Percentiles rank a stretch among this genome's conserved stretches.
Conservation (phyloP, 2,888 invertebrate genomes). For the Eristalinus aeneus region DNA sequence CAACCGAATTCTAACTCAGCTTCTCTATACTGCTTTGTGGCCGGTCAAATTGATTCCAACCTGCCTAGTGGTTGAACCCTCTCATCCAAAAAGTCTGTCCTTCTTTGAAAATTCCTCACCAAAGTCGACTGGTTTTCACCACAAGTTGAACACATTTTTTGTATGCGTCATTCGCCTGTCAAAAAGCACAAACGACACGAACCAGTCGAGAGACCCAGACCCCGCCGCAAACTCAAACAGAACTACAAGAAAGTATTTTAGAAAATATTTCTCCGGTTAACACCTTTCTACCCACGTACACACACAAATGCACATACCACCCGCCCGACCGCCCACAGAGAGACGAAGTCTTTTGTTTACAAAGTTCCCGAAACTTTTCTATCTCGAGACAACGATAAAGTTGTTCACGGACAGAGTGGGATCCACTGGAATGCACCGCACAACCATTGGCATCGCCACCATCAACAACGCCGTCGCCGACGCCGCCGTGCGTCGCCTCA, state of each 20-base stretch:
- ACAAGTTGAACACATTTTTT: too few relatives aligned
- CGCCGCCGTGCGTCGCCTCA: not conserved
- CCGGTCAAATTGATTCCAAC: too few relatives aligned
- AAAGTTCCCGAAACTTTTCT: slow-evolving; percentile 28
- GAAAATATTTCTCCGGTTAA: not conserved
- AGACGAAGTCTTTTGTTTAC: not conserved
- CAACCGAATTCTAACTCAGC: too few relatives aligned
- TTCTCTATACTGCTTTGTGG: too few relatives aligned
- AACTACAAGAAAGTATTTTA: slow-evolving; percentile 11
- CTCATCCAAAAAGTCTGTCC: too few relatives aligned
- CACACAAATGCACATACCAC: not conserved
- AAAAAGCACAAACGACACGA: not conserved
- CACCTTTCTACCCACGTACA: not conserved
- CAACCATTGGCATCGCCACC: too few relatives aligned
- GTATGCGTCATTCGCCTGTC: too few relatives aligned
- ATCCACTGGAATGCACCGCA: not conserved
- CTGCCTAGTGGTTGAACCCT: too few relatives aligned
- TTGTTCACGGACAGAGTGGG: not conserved
- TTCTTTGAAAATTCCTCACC: too few relatives aligned
- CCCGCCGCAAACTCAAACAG: not conserved
- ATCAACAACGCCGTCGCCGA: too few relatives aligned
- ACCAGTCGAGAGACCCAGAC: not conserved
- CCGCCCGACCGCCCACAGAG: not conserved
- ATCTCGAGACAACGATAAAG: slow-evolving; percentile 1
- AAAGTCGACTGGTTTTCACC: too few relatives aligned